These are phyloP conservation scores for Magallana gigas DNA, from an alignment of 1,140 invertebrate species.

Conservation along the genomic window DNA sequence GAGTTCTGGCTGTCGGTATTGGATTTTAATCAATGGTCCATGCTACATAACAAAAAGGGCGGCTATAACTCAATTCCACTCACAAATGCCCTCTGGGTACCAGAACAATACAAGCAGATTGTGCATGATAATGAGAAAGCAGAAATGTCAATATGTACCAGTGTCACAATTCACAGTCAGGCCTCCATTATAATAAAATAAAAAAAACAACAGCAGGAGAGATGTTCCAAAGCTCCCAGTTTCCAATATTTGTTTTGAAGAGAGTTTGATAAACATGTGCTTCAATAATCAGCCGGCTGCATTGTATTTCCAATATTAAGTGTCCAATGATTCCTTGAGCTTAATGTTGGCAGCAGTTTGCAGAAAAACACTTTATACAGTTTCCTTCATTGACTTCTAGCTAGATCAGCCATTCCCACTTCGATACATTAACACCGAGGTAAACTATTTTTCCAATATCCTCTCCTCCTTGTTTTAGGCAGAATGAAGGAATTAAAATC, in stretches of 20 bases:
- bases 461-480: no score
- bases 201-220: neutral
- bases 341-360: neutral
- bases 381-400: neutral
- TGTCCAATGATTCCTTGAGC: neutral
- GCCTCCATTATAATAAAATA: no score
- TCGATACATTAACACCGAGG: neutral
- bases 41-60: neutral
- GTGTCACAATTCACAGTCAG: neutral
- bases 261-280: neutral
- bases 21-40: slow-evolving; percentile 30
- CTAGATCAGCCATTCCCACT: neutral
- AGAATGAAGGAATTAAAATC: no score
- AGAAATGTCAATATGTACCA: neutral
- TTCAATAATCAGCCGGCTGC: neutral
- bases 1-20: slow-evolving; percentile 18
- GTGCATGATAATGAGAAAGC: neutral
- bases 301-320: neutral
- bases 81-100: neutral
- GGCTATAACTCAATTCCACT: neutral
- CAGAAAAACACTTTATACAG: slow-evolving; percentile 9
- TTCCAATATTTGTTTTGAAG: slow-evolving; percentile 23
- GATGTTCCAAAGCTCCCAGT: neutral
- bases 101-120: slow-evolving; percentile 19
- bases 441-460: slow-evolving; percentile 3